A percentile compares a stretch with the other conserved stretches of the same genome.
These are phyloP conservation scores for Caiman crocodilus DNA, from an alignment of 2,797 vertebrate genomes.

Conservation along the genomic window DNA sequence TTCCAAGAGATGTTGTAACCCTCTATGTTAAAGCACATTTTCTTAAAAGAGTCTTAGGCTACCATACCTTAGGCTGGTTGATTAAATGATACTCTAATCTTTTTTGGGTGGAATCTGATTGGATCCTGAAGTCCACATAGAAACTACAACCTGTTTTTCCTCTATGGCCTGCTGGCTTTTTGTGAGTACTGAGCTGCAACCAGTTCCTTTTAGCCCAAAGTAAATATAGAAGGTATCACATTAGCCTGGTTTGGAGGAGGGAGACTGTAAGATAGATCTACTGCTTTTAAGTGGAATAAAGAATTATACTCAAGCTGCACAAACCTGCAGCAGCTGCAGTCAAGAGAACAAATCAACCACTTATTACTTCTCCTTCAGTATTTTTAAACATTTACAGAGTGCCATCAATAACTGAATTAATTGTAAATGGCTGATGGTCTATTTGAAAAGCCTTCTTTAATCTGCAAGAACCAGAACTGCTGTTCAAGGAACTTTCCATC, in stretches of 20 bases:
- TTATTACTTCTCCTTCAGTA: slow-evolving; percentile 67
- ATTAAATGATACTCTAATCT: not conserved
- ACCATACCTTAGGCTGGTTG: not conserved
- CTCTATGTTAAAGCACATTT: not conserved
- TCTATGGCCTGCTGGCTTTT: not conserved
- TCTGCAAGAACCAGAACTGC: not conserved
- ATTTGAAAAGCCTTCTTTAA: slow-evolving; percentile 44
- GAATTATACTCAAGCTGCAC: not conserved
- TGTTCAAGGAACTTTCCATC: not conserved
- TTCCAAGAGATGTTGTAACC: slow-evolving; percentile 12
- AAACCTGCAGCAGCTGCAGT: slow-evolving; percentile 56
- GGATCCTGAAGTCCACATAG: not conserved
- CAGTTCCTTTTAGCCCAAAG: not conserved
- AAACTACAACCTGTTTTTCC: not conserved
- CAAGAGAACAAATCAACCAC: slow-evolving; percentile 69
- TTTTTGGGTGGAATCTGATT: not conserved
- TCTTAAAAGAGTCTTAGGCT: not conserved
- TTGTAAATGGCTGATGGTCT: slow-evolving; percentile 44
- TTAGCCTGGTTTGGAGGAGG: slow-evolving; percentile 5
- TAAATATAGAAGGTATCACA: slow-evolving; percentile 12
- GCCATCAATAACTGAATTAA: slow-evolving; percentile 65
- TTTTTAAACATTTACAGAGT: slow-evolving; percentile 70
- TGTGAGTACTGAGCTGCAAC: not conserved
- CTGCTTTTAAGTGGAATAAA: slow-evolving; percentile 57
- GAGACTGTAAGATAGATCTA: slow-evolving; percentile 34